Evolutionary conservation across 2,888 invertebrate genomes (phyloP), one percentile per base, ranked within the genome.

Genomic region (Allygus modestus): DNA sequence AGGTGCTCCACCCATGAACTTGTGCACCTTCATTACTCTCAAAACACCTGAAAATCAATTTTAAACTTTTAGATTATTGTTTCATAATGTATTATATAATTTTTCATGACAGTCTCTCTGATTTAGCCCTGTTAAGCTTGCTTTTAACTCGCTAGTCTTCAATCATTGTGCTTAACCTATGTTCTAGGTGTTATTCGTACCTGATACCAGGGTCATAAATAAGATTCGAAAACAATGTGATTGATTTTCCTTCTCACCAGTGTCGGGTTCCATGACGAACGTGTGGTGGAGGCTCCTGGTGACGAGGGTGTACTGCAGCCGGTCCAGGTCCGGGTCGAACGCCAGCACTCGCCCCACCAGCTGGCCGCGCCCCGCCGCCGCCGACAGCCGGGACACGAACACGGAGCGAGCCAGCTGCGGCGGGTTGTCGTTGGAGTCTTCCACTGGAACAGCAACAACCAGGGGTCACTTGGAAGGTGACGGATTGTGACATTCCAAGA

Each of bases 391-490:
- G 89, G 95, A 96, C 82, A 94, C 93, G 90, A 97, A 96, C 41
- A 96, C 94, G 20, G 93, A 92, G 89, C 96, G 95, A 89, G 97
- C 96, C 91, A 97, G 95, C 89, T 94, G 94, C 33, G 98, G 98
- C 75, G 96, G 93, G 90, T 96, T 97, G 91, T 98, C 98, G 91
- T 98, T 98, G 91, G 97, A 94, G 91, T 98, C 98, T 87, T 95
- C 92, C 85, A 98, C 97, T 93, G 90, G 0, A 87, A 46, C 89
- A 89, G 84, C 20, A 58, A 11, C 46, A 46, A 15, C 37, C 37
- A 37, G 37, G 37, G 4, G 4, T 37, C 11, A 37, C 11, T 37
- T 37, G n/a, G n/a, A n/a, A n/a, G n/a, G n/a, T n/a, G n/a, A n/a
- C n/a, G n/a, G n/a, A n/a, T n/a, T n/a, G n/a, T n/a, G n/a, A n/a